These are phyloP conservation scores for Leucoraja erinaceus DNA, from an alignment of 2,113 vertebrate genomes.

Conservation along the genomic window DNA sequence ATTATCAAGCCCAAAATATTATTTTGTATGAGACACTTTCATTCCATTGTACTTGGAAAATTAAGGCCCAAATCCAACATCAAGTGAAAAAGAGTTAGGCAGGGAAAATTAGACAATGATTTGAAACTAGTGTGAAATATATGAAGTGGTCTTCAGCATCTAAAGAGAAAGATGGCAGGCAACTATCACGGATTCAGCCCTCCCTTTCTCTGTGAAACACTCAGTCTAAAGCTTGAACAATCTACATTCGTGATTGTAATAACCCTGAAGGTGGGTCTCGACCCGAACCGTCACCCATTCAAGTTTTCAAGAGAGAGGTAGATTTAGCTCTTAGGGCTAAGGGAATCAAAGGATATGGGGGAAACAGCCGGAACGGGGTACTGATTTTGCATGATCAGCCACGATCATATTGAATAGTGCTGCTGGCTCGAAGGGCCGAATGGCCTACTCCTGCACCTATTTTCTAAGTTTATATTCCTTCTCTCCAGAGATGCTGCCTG, in stretches of 20 bases:
- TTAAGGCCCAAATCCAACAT: background rate
- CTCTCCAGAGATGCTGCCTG: too few species aligned
- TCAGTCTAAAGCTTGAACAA: background rate
- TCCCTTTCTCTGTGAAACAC: background rate
- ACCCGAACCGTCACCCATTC: too few species aligned
- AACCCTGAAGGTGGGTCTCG: background rate
- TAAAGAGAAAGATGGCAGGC: background rate
- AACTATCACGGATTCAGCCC: background rate
- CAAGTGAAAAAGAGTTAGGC: background rate
- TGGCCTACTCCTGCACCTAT: too few species aligned
- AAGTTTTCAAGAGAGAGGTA: too few species aligned
- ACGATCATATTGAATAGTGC: too few species aligned
- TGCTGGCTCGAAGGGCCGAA: too few species aligned
- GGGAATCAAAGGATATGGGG: too few species aligned
- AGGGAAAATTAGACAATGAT: background rate
- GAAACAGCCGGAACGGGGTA: too few species aligned
- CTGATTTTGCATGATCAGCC: too few species aligned
- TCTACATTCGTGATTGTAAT: background rate
- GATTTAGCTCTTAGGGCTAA: too few species aligned
- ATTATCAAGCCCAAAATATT: background rate
- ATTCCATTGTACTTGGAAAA: background rate
- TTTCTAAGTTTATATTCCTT: too few species aligned
- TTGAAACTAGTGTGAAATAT: background rate
- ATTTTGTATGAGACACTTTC: background rate
- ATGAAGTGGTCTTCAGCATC: background rate